These are phyloP conservation scores for Phaethornis superciliosus DNA, from an alignment of 2,113 vertebrate genomes.

Conservation along the genomic window DNA sequence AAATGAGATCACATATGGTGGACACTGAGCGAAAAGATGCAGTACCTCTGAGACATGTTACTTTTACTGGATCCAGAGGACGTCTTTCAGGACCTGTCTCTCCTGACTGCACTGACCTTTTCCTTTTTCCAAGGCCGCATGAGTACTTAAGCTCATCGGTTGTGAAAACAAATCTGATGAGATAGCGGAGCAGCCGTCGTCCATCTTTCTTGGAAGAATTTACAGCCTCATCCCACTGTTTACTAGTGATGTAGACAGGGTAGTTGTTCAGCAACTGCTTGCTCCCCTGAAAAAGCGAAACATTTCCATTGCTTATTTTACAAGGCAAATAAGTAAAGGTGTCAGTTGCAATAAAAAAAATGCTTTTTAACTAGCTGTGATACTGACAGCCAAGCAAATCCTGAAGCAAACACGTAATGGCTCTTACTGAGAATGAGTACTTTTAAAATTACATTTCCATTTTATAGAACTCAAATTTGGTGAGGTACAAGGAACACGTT, in stretches of 20 bases:
- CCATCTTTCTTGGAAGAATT: conserved; percentile 99
- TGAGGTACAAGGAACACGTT: conserved; percentile 62
- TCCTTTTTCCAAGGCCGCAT: conserved; percentile 98
- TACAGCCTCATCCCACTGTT: conserved; percentile 99
- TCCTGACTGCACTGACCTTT: conserved; percentile 97
- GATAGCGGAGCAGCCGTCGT: conserved; percentile 93
- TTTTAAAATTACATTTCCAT: conserved; percentile 75
- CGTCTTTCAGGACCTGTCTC: conserved; percentile 96
- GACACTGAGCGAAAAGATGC: conserved; percentile 83
- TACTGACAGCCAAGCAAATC: conserved; percentile 48
- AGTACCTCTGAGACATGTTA: conserved; percentile 99
- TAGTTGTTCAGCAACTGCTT: conserved; percentile 99
- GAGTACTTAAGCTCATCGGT: conserved; percentile 99
- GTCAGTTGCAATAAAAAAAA: conserved; percentile 63
- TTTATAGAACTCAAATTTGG: conserved; percentile 66
- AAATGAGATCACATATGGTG: conserved; percentile 82
- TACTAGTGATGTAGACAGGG: conserved; percentile 98
- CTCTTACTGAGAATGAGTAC: conserved; percentile 56
- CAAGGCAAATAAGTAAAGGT: conserved; percentile 27
- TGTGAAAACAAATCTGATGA: conserved; percentile 98
- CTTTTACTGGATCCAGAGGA: conserved; percentile 98
- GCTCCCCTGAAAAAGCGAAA: conserved; percentile 85
- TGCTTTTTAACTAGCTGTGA: neutral
- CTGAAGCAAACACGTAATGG: conserved; percentile 44
- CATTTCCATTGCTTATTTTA: conserved; percentile 53